These are phyloP conservation scores for Polietes domitor DNA, from an alignment of 2,888 invertebrate genomes.

Conservation along the genomic window DNA sequence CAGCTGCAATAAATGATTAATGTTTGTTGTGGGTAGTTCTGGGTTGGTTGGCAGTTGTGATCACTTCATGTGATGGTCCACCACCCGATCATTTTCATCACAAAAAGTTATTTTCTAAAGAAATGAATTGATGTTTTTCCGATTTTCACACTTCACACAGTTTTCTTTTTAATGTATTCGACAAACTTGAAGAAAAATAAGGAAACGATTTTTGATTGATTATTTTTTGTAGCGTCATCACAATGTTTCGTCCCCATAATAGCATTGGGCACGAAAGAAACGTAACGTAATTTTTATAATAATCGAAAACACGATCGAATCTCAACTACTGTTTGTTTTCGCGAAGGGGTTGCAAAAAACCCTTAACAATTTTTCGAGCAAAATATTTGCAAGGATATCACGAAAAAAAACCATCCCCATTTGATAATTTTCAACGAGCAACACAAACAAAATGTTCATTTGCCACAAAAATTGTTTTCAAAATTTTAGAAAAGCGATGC, in stretches of 20 bases:
- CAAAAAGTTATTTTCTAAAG: constrained; percentile 26
- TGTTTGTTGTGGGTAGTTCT: constrained; percentile 62
- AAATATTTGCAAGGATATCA: not conserved
- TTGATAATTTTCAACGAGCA: not conserved
- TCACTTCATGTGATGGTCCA: not conserved
- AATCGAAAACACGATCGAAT: too few species aligned
- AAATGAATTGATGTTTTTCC: constrained; percentile 54
- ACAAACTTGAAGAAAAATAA: constrained; percentile 29
- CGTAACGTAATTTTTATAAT: too few species aligned
- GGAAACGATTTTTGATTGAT: constrained; percentile 36
- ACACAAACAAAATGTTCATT: not conserved
- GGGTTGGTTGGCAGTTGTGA: constrained; percentile 60
- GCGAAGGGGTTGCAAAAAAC: constrained; percentile 16
- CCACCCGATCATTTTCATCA: not conserved
- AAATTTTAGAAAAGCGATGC: not conserved
- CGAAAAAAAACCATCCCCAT: constrained; percentile 13
- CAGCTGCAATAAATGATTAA: constrained; percentile 64
- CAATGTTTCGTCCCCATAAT: too few species aligned
- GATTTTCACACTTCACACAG: constrained; percentile 60
- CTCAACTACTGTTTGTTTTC: not conserved
- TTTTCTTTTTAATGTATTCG: constrained; percentile 38
- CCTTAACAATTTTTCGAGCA: constrained; percentile 5
- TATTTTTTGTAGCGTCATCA: constrained; percentile 22
- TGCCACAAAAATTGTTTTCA: not conserved
- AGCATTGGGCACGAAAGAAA: too few species aligned